A percentile compares a stretch with the other conserved stretches of the same genome.
Evolutionary conservation across 2,888 invertebrate species (phyloP).

Genomic region (Asteroscopus sphinx): DNA sequence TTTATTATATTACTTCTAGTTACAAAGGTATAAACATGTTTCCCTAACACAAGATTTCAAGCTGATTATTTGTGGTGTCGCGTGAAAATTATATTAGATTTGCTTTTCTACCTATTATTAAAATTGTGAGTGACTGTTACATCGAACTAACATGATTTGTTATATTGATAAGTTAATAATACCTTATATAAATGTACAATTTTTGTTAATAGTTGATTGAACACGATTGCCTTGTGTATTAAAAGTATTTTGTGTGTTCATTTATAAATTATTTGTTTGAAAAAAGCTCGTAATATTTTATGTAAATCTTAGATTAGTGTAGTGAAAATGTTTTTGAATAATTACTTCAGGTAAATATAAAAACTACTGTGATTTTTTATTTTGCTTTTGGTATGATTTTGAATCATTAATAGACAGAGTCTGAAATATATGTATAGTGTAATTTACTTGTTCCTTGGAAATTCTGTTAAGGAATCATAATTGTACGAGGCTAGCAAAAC

Average conservation of each 20-base stretch:
- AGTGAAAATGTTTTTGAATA: neutral
- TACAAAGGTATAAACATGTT: conserved; percentile 41
- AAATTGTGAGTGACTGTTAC: conserved; percentile 47
- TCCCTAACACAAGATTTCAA: conserved; percentile 23
- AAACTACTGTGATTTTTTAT: neutral
- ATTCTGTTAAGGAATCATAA: too few species aligned
- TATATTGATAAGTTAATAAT: conserved; percentile 39
- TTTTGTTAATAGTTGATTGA: conserved; percentile 30
- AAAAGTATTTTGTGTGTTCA: neutral
- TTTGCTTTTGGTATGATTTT: too few species aligned
- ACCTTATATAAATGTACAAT: conserved; percentile 1
- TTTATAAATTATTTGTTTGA: conserved; percentile 8
- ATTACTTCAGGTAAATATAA: neutral
- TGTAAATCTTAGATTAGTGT: neutral
- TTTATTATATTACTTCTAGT: conserved; percentile 8
- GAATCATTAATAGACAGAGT: too few species aligned
- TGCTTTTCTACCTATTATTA: conserved; percentile 42
- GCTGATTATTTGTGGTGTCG: conserved; percentile 45
- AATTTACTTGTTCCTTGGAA: too few species aligned
- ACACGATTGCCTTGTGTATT: conserved; percentile 12
- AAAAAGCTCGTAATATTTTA: neutral
- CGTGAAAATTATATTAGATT: conserved; percentile 59
- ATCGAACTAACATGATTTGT: conserved; percentile 49
- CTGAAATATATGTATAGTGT: too few species aligned
- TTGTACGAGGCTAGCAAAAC: too few species aligned